Evolutionary conservation across 2,113 vertebrate species (phyloP), one percentile per base, ranked within the genome.

Genomic region (Cyanoderma ruficeps): DNA sequence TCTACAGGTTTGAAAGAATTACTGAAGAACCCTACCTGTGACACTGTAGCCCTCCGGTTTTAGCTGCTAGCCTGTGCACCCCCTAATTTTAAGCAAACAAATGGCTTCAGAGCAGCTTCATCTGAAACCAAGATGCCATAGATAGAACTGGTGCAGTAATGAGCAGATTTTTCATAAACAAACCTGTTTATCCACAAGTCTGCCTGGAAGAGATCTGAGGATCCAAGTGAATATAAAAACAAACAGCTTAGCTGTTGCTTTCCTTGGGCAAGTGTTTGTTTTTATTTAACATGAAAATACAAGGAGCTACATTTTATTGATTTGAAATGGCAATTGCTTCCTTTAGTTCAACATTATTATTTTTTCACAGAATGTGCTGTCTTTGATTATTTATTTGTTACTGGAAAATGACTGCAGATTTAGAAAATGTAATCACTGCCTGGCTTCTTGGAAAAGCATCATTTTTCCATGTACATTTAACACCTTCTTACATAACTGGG

Each of bases 401-500:
- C 92, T 89, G 94, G 94, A 78, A 96, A 95, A 95, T 61, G 90
- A 94, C 93, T 71, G 83, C 79, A 69, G 81, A 89, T 93, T 96
- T 88, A 93, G 76, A 56, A 92, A 95, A 90, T 84, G 72, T 94
- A 90, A 93, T 94, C 81, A 52, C 61, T 79, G 84, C 90, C 69
- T 83, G 79, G 60, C 76, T 96, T 97, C 91, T 90, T 71, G 42
- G 94, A 94, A 96, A 86, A 88, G 52, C 82, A 59, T 57, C 14
- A 33, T 90, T 94, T 96, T 96, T 95, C 92, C 63, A 1, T 47
- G 83, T 61, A 93, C 80, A 89, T 92, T 96, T 97, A 78, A 92
- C 84, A 95, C 95, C 96, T 93, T 93, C 94, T 97, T 96, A 96
- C 82, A 69, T 76, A 96, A 93, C 94, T 92, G 89, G 88, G 69